Base-by-base conservation (phyloP, 2,113 vertebrate genomes). In the Ceuthmochares aereus region DNA sequence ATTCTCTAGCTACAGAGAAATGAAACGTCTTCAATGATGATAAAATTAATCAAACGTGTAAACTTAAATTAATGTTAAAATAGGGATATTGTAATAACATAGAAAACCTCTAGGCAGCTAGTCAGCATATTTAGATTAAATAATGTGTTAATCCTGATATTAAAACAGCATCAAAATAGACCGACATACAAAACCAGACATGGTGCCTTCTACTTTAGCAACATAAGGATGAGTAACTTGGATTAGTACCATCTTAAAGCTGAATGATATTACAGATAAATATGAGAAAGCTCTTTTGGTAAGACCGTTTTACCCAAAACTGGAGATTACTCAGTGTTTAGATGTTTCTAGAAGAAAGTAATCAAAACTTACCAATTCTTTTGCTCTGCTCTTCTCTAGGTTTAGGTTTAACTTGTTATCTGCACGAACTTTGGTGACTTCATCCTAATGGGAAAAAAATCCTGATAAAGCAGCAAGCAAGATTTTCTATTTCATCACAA, bases 381-480 rank as follows among this genome's bases (percentile, higher is more conserved):
- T 99, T 32, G 98, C 98, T 94, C 97, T 97, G 95, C 98, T 99
- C 95, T 99, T 99, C 96, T 99, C 99, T 84, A 99, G 82, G 95
- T 98, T 99, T 97, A 99, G 98, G 85, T 99, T 98, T 97, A 99
- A 95, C 56, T 99, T 98, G 87, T 97, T 98, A 90, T 99, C 98
- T 59, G 98, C 98, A 80, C 98, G 98, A 62, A 99, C 98, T 98
- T 99, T 99, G 89, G 98, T 97, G 98, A 99, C 98, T 95, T 99
- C 97, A 98, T 99, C 99, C 99, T 99, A 97, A 91, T 84, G 15
- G 82, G 77, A 94, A 94, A 87, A 92, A 51, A 51, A 49, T 9
- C 40, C 3, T 7, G 32, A 90, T 63, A 84, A 89, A 96, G 21
- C 29, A 91, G 59, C 23, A 75, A 70, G 23, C 8, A 90, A 80